A percentile compares a stretch with the other conserved stretches of the same genome.
These are phyloP conservation scores for Myioborus miniatus DNA, from an alignment of 2,797 vertebrate genomes.

Conservation along the genomic window DNA sequence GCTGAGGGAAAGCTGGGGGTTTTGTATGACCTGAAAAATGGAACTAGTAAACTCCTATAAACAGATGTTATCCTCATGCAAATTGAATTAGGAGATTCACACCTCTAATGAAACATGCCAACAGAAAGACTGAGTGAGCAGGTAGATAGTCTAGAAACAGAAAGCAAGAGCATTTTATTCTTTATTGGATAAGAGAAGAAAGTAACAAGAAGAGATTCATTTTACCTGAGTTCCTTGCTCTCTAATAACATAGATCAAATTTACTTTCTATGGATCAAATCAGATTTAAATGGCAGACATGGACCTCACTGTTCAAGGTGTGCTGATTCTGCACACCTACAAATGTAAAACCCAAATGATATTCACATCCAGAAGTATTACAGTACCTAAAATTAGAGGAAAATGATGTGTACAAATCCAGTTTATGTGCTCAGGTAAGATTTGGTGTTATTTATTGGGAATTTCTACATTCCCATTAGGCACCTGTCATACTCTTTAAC, in stretches of 20 bases:
- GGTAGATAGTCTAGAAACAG: not conserved
- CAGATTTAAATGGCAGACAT: not conserved
- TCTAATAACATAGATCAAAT: not conserved
- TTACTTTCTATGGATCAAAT: not conserved
- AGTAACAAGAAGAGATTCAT: not conserved
- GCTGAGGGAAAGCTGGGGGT: not conserved
- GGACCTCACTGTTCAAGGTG: not conserved
- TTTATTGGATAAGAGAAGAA: not conserved
- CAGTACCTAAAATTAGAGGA: not conserved
- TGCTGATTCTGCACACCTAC: not conserved
- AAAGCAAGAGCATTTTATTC: not conserved
- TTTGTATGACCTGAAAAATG: not conserved
- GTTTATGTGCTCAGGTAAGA: not conserved
- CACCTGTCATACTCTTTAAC: not conserved
- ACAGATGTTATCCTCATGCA: not conserved
- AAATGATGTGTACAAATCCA: not conserved
- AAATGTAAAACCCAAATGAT: not conserved
- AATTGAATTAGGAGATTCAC: not conserved
- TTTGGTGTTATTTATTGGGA: not conserved
- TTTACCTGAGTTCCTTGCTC: not conserved
- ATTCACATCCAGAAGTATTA: not conserved
- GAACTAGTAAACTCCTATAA: not conserved
- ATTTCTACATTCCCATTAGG: not conserved
- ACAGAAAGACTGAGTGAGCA: not conserved
- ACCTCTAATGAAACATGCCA: not conserved